phyloP scores from a whole-genome alignment of 2,113 vertebrate species.

The Sarotherodon lohbergeri region DNA sequence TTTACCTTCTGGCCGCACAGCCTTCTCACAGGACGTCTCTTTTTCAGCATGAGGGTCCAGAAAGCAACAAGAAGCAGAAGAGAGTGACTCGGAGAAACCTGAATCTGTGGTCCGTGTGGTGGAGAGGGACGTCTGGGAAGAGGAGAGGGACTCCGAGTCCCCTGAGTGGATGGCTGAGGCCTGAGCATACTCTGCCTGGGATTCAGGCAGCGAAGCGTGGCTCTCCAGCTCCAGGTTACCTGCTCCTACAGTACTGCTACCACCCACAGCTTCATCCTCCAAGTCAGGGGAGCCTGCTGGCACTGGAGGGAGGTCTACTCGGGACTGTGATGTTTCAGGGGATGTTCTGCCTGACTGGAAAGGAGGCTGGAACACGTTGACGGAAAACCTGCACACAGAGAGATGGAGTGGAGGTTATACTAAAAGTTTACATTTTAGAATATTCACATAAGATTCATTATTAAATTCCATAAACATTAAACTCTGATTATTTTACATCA shows the following conservation, averaged over 20 bases:
- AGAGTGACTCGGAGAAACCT: conserved; percentile 75
- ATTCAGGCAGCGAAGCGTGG: conserved; percentile 5
- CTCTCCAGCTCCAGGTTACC: conserved; percentile 12
- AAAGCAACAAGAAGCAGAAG: conserved; percentile 65
- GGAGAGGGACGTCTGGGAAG: conserved; percentile 59
- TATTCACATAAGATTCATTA: background rate
- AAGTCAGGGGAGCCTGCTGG: conserved; percentile 55
- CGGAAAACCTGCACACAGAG: conserved; percentile 78
- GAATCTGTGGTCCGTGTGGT: conserved; percentile 78
- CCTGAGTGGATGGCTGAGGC: conserved; percentile 47
- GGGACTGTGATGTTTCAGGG: conserved; percentile 73
- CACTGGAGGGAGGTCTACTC: conserved; percentile 61
- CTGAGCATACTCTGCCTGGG: conserved; percentile 22
- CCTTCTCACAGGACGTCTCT: conserved; percentile 84
- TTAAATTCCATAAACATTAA: background rate
- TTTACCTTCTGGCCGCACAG: conserved; percentile 88
- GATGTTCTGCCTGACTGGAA: conserved; percentile 87
- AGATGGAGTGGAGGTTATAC: background rate
- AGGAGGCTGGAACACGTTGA: conserved; percentile 96
- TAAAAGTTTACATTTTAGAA: background rate
- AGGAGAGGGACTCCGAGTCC: conserved; percentile 60
- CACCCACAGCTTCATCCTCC: conserved; percentile 38
- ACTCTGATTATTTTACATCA: background rate
- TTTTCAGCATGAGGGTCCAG: conserved; percentile 77
- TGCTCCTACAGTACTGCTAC: background rate